These are phyloP conservation scores for Onchidella celtica DNA, from an alignment of 2,888 invertebrate genomes.

Conservation along the genomic window DNA sequence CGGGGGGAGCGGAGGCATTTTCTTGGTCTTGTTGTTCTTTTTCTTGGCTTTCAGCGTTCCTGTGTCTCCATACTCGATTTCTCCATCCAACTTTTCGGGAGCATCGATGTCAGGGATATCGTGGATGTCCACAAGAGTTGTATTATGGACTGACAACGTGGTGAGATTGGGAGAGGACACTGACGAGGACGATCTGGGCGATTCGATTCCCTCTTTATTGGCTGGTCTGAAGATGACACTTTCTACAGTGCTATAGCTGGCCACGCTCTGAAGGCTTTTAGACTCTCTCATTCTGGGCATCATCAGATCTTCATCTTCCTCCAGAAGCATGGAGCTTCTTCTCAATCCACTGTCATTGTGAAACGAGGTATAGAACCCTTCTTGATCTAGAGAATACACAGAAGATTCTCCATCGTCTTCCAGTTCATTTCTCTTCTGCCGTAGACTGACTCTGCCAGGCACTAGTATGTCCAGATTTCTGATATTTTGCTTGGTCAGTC, in stretches of 20 bases:
- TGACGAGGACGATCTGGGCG: background rate
- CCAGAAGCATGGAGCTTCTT: constrained; percentile 64
- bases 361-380: constrained; percentile 98
- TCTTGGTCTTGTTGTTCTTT: constrained; percentile 25
- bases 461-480: constrained; percentile 69
- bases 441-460: constrained; percentile 53
- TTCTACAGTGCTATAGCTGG: constrained; percentile 59
- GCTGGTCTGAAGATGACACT: constrained; percentile 67
- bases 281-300: constrained; percentile 62
- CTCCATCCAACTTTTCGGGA: constrained; percentile 3
- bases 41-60: constrained; percentile 45
- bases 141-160: background rate
- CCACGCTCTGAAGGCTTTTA: constrained; percentile 63
- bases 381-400: constrained; percentile 96
- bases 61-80: constrained; percentile 25
- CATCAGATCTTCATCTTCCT: constrained; percentile 62
- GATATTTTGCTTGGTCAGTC: constrained; percentile 71
- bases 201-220: background rate
- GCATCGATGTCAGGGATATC: constrained; percentile 17
- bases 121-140: background rate
- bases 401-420: constrained; percentile 83
- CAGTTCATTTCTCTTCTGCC: constrained; percentile 38
- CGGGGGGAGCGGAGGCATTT: constrained; percentile 57
- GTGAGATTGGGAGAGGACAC: constrained; percentile 9
- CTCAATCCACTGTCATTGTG: constrained; percentile 95